Percentiles rank a stretch among this genome's conserved stretches.
These are phyloP conservation scores for Stenodema calcarata DNA, from an alignment of 2,888 invertebrate genomes.

Conservation along the genomic window DNA sequence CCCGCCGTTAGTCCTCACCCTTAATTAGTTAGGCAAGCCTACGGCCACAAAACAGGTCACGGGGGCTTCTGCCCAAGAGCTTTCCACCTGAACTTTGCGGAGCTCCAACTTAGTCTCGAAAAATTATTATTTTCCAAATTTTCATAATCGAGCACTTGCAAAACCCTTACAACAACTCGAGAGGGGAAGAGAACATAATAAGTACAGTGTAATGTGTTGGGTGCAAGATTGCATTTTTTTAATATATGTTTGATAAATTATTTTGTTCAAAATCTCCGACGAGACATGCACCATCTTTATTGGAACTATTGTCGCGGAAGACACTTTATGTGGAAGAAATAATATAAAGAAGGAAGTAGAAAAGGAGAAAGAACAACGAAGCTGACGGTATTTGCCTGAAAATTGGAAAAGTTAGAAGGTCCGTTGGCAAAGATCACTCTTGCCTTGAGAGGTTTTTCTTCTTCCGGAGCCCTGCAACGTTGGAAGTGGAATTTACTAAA, in stretches of 20 bases:
- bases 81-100: not conserved
- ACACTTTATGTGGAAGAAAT: not conserved
- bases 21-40: not conserved
- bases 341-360: not conserved
- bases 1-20: not conserved
- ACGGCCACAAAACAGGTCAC: not conserved
- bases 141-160: no score
- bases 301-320: no score
- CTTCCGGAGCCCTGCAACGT: not conserved
- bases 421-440: not conserved
- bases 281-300: no score
- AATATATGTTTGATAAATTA: no score
- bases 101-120: not conserved
- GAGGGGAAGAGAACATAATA: no score
- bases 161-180: no score
- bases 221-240: no score
- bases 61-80: not conserved
- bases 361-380: not conserved
- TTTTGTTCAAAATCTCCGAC: no score
- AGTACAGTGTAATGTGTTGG: no score
- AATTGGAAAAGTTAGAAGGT: slow-evolving; percentile 15
- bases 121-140: no score
- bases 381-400: not conserved
- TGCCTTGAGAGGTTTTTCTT: not conserved
- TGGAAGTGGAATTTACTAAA: not conserved